Base-by-base conservation (phyloP, 1,140 invertebrate genomes). In the Tribolium castaneum region DNA sequence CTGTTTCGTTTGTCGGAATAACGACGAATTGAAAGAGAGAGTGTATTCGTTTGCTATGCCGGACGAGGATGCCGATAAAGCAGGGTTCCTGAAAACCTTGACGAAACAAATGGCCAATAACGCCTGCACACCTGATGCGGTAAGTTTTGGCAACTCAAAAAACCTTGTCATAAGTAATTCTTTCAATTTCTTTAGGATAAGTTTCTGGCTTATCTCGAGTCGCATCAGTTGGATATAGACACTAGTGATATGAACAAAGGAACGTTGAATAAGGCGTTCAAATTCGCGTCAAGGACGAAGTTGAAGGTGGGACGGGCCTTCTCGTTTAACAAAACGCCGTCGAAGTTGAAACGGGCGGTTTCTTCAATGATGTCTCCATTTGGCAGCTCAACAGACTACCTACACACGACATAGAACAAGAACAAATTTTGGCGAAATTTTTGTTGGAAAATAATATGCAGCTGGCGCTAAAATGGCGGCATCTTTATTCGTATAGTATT, bases 331-430 rank as follows among this genome's bases (percentile, higher is more conserved):
- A 96, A 96, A 88, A 98, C 97, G 4, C 97, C 97, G 14, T 95
- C 93, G 66, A 97, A 97, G 87, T 86, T 98, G 80, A 98, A 97
- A 88, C 90, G 97, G 70, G 96, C 97, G 2, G 94, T 98, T 84
- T 98, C 96, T 7, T 96, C 96, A n/a, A 94, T 96, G 90, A 96
- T 97, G 93, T 96, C 95, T 80, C 95, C 96, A 5, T 95, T 96
- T 87, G 94, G 93, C 71, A 94, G 92, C 80, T 93, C 92, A 7
- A 92, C 92, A 75, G 39, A 45, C 39, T 45, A 45, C 9, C 39
- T 45, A 45, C 39, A 45, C n/a, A 45, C 39, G 39, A 45, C 39
- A 45, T 45, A 19, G 16, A 19, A 19, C 16, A 45, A 45, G 39
- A 30, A 30, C 3, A 5, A 30, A 30, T 30, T 30, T 30, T 6